Evolutionary conservation across 2,797 vertebrate genomes (phyloP).

Genomic region (Staurois parvus): DNA sequence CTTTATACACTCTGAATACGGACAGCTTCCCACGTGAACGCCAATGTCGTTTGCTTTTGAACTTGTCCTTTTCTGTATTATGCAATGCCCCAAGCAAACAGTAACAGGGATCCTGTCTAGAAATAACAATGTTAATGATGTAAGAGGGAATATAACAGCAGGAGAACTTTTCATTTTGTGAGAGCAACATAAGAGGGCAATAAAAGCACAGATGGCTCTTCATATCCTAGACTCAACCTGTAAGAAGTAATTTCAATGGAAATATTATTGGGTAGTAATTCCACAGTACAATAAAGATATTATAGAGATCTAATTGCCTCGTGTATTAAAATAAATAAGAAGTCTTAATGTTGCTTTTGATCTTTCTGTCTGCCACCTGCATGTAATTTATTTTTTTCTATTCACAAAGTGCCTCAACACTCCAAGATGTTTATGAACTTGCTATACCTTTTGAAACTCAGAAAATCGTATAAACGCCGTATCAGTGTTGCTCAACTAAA

Average conservation of each 20-base stretch:
- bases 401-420: too few species aligned
- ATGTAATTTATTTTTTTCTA: not conserved
- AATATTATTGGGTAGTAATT: constrained; percentile 23
- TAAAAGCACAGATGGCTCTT: constrained; percentile 54
- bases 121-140: constrained; percentile 67
- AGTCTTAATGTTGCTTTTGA: not conserved
- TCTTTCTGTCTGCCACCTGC: not conserved
- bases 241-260: constrained; percentile 32
- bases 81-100: constrained; percentile 38
- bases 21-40: constrained; percentile 7
- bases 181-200: constrained; percentile 62
- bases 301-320: not conserved
- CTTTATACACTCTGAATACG: constrained; percentile 9
- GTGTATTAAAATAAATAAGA: not conserved
- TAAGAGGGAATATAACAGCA: constrained; percentile 64
- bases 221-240: constrained; percentile 62
- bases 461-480: too few species aligned
- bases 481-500: too few species aligned
- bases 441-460: not conserved
- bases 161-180: constrained; percentile 64
- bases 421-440: not conserved
- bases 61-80: constrained; percentile 19
- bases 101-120: constrained; percentile 61
- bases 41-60: constrained; percentile 51
- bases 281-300: not conserved